Conservation (phyloP, 2,797 vertebrate genomes). For the Amblyraja radiata region DNA sequence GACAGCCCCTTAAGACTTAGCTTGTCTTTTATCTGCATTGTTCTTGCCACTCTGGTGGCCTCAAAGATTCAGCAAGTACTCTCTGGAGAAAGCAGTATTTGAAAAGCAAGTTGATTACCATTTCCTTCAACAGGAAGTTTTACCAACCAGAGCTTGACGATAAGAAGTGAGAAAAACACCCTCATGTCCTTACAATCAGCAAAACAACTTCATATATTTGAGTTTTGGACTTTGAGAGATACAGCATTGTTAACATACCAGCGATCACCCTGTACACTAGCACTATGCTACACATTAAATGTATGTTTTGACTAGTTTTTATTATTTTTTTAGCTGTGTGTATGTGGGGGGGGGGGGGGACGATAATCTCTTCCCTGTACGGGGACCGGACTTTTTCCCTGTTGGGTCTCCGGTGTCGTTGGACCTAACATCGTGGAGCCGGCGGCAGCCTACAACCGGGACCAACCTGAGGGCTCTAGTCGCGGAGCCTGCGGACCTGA, state of each 20-base stretch:
- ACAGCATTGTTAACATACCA: background rate
- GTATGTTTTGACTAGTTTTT: too few relatives aligned
- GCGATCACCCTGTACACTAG: background rate
- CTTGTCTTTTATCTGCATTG: background rate
- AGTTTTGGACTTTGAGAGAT: background rate
- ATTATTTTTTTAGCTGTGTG: too few relatives aligned
- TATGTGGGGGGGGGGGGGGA: too few relatives aligned
- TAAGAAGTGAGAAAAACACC: background rate
- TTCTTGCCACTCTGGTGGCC: background rate
- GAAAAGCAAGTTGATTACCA: background rate
- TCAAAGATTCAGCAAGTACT: background rate
- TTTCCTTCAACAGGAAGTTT: background rate
- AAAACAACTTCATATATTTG: background rate
- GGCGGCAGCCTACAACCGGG: too few relatives aligned
- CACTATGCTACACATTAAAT: too few relatives aligned
- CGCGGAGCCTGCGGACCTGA: too few relatives aligned
- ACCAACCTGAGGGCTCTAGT: too few relatives aligned
- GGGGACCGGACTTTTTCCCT: too few relatives aligned
- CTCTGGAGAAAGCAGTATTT: background rate
- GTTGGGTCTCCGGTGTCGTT: too few relatives aligned
- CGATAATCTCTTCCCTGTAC: too few relatives aligned
- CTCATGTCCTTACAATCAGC: background rate
- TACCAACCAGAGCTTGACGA: background rate
- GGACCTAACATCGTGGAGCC: too few relatives aligned
- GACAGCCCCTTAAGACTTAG: too few relatives aligned